These are phyloP conservation scores for Perccottus glenii DNA, from an alignment of 2,113 vertebrate genomes.

Conservation along the genomic window DNA sequence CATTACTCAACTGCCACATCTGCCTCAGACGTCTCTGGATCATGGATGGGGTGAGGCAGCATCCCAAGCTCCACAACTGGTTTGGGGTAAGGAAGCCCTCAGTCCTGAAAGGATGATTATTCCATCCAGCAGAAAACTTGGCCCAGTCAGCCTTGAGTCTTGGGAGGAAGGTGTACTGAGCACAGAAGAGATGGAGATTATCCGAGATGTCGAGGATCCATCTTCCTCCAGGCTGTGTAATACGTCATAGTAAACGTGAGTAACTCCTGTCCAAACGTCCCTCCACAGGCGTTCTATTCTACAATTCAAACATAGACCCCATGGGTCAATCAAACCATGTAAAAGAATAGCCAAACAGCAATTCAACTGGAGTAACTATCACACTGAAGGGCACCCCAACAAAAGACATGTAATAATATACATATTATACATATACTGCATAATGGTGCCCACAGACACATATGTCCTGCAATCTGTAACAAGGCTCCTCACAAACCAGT, in stretches of 20 bases:
- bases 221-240: constrained; percentile 10
- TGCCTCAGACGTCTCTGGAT: constrained; percentile 3
- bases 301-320: too few relatives aligned
- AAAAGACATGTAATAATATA: too few relatives aligned
- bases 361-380: too few relatives aligned
- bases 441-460: too few relatives aligned
- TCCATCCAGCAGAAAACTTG: constrained; percentile 5
- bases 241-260: not conserved
- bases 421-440: too few relatives aligned
- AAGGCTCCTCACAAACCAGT: too few relatives aligned
- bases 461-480: too few relatives aligned
- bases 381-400: too few relatives aligned
- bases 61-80: constrained; percentile 5
- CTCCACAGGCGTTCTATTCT: too few relatives aligned
- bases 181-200: constrained; percentile 6
- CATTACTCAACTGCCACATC: constrained; percentile 3
- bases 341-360: too few relatives aligned
- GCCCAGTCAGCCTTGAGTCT: constrained; percentile 2
- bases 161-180: constrained; percentile 9
- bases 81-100: not conserved
- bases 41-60: not conserved
- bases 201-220: constrained; percentile 5
- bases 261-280: constrained; percentile 3
- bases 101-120: constrained; percentile 2
- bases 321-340: too few relatives aligned